Base-by-base conservation (phyloP, 2,888 invertebrate species). In the Pasiphila rectangulata region DNA sequence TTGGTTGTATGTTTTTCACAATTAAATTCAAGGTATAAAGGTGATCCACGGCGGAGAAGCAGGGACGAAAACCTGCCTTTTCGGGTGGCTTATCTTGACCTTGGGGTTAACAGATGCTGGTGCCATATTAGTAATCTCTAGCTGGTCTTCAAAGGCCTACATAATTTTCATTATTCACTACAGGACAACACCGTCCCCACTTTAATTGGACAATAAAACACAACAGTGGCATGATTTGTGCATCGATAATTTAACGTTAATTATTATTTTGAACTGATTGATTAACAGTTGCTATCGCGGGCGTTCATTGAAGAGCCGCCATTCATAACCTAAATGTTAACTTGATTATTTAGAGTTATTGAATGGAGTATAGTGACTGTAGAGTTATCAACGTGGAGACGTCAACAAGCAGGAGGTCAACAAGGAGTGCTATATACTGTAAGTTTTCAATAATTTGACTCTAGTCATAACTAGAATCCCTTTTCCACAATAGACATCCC, bases 261-360 rank as follows among this genome's bases (percentile, higher is more conserved):
- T 83, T 81, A 80, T 76, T 76, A 76, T 72, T n/a, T 67, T 61
- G 57, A 62, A 70, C 61, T 83, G 77, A 84, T 84, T 83, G 80
- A 84, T 83, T 82, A 78, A 71, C 72, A 72, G 57, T 61, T 64
- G 58, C 47, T 65, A 63, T 58, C 55, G 45, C 45, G 53, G 51
- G 46, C 24, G 53, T 55, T 48, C 74, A 76, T 75, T 75, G 71
- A 73, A 24, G 25, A 21, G 43, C 35, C 41, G 49, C 51, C 53
- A 56, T 53, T 64, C 64, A 72, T 57, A 69, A 62, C 74, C 72
- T 69, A 69, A 54, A 67, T 73, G 59, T 50, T 50, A 57, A 37
- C 38, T 20, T 34, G 25, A 37, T 44, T 42, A 23, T 45, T 48
- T 23, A 35, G 25, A 45, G 41, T 42, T 52, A 52, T 35, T 49